A percentile compares a stretch with the other conserved stretches of the same genome.
Evolutionary conservation across 2,797 vertebrate genomes (phyloP).

Genomic region (Phrynocephalus guinanensis): DNA sequence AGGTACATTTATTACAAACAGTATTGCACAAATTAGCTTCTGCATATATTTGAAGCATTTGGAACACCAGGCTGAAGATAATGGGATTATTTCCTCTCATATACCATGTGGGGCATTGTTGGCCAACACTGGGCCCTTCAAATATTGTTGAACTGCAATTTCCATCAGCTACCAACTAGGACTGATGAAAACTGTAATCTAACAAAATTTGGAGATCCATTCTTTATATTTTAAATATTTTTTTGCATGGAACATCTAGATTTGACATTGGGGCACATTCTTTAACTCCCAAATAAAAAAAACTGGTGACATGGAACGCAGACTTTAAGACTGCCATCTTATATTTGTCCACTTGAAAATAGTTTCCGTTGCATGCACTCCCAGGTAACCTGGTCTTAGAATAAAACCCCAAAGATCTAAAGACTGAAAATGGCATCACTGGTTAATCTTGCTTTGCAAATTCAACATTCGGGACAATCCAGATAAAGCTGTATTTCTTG

Average conservation of each 20-base stretch:
- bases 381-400: background rate
- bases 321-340: background rate
- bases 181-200: background rate
- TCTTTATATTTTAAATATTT: background rate
- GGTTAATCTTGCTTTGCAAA: background rate
- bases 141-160: background rate
- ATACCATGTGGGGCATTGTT: background rate
- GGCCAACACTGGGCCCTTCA: background rate
- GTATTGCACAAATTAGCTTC: background rate
- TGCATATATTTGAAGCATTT: background rate
- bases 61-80: background rate
- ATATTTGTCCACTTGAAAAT: background rate
- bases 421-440: constrained; percentile 32
- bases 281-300: constrained; percentile 11
- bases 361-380: background rate
- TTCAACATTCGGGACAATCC: background rate
- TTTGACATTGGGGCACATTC: constrained; percentile 8
- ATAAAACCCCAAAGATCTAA: background rate
- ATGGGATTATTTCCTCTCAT: background rate
- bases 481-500: background rate
- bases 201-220: no score
- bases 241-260: background rate
- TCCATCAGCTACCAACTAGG: background rate
- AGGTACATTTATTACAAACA: no score
- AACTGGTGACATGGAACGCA: accelerated